These are phyloP conservation scores for Ophthalmolycus amberensis DNA, from an alignment of 2,113 vertebrate genomes.

Conservation along the genomic window DNA sequence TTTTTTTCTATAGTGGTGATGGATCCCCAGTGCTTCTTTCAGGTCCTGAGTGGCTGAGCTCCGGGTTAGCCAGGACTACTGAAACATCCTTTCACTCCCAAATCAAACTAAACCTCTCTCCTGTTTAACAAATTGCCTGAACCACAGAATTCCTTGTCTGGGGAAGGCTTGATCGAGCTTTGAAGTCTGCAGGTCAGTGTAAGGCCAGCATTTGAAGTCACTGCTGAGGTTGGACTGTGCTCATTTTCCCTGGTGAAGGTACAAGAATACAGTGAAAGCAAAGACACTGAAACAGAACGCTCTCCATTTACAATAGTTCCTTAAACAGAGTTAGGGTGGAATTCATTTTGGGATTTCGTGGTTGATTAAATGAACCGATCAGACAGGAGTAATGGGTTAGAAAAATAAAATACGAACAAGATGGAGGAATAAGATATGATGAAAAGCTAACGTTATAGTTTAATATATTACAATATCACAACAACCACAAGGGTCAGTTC, in stretches of 20 bases:
- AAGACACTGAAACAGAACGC: constrained; percentile 3
- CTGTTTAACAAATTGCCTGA: constrained; percentile 83
- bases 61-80: constrained; percentile 72
- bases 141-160: constrained; percentile 78
- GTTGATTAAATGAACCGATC: neutral
- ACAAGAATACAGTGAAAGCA: constrained; percentile 29
- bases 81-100: constrained; percentile 69
- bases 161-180: constrained; percentile 78
- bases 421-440: neutral
- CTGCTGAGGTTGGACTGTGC: constrained; percentile 57
- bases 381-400: neutral
- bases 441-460: neutral
- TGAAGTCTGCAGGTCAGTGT: constrained; percentile 83
- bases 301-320: neutral
- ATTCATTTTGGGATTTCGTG: neutral
- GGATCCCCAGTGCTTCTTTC: constrained; percentile 42
- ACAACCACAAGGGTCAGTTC: neutral
- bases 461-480: neutral
- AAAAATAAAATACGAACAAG: neutral
- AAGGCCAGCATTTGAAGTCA: constrained; percentile 78
- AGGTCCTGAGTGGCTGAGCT: constrained; percentile 63
- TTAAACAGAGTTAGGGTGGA: neutral
- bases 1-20: constrained; percentile 16
- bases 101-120: constrained; percentile 79
- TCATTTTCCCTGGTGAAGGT: constrained; percentile 55